phyloP scores from a whole-genome alignment of 2,113 vertebrate species.

The Alosa alosa region DNA sequence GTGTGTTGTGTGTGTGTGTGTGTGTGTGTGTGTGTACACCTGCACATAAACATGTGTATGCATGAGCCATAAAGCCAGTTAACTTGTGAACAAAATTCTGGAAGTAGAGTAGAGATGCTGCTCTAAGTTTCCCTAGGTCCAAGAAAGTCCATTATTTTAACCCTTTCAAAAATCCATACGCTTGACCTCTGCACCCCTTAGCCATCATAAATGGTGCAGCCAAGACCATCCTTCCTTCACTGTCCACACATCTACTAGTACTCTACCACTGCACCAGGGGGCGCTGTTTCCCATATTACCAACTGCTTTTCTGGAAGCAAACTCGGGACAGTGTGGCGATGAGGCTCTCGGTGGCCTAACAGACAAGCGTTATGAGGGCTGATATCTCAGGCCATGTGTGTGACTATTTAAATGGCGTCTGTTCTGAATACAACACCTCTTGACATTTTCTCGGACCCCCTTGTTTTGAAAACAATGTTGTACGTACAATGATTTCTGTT shows the following conservation, averaged over 20 bases:
- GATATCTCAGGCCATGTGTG: conserved; percentile 47
- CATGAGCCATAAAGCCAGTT: background rate
- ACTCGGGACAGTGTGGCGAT: conserved; percentile 52
- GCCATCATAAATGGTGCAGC: background rate
- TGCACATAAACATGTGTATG: background rate
- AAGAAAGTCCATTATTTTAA: background rate
- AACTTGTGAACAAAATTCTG: background rate
- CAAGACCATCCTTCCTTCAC: conserved; percentile 37
- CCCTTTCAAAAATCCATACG: background rate
- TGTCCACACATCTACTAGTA: conserved; percentile 46
- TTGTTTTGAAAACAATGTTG: conserved; percentile 60
- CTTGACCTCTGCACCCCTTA: background rate
- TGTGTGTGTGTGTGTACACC: conserved; percentile 53
- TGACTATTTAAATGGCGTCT: conserved; percentile 54
- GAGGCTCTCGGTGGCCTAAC: conserved; percentile 54
- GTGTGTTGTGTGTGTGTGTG: conserved; percentile 48
- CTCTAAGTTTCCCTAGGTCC: conserved; percentile 4
- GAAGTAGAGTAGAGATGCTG: background rate
- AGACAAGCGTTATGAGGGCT: conserved; percentile 49
- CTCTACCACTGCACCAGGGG: conserved; percentile 34
- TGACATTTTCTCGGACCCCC: conserved; percentile 54
- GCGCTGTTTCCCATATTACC: conserved; percentile 43
- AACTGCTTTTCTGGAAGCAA: conserved; percentile 52
- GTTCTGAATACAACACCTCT: conserved; percentile 58
- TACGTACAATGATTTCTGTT: conserved; percentile 59